Evolutionary conservation across 2,888 invertebrate genomes (phyloP).

Genomic region (Chelonus formosanus): DNA sequence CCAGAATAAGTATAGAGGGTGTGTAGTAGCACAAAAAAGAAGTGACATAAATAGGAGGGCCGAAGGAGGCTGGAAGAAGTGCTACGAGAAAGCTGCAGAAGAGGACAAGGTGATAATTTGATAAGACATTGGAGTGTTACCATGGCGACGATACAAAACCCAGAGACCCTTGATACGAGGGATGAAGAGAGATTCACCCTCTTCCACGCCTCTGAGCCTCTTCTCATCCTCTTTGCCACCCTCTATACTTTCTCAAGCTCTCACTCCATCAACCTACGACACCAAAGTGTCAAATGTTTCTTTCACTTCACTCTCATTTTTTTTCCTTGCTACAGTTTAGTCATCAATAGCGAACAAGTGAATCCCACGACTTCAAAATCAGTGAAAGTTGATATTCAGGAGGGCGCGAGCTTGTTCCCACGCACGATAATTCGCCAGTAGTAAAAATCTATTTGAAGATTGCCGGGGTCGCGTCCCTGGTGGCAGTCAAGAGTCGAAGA

Average conservation of each 20-base stretch:
- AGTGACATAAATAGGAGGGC: slow-evolving; percentile 42
- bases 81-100: slow-evolving; percentile 39
- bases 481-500: slow-evolving; percentile 33
- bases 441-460: slow-evolving; percentile 49
- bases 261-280: slow-evolving; percentile 28
- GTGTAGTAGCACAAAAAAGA: slow-evolving; percentile 35
- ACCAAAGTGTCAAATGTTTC: slow-evolving; percentile 50
- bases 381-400: slow-evolving; percentile 19
- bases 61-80: slow-evolving; percentile 34
- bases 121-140: slow-evolving; percentile 64
- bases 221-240: slow-evolving; percentile 36
- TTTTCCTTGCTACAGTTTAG: too few relatives aligned
- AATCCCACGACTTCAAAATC: too few relatives aligned
- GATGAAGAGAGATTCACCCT: slow-evolving; percentile 31
- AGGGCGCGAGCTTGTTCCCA: slow-evolving; percentile 41
- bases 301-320: too few relatives aligned
- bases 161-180: slow-evolving; percentile 43
- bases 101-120: slow-evolving; percentile 65
- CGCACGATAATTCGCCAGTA: slow-evolving; percentile 50
- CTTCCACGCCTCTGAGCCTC: slow-evolving; percentile 40
- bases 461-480: slow-evolving; percentile 12
- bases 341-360: too few relatives aligned
- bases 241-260: slow-evolving; percentile 12
- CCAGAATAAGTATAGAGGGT: slow-evolving; percentile 26
- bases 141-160: slow-evolving; percentile 62